Evolutionary conservation across 2,113 vertebrate species (phyloP).

Genomic region (Tachysurus fulvidraco): DNA sequence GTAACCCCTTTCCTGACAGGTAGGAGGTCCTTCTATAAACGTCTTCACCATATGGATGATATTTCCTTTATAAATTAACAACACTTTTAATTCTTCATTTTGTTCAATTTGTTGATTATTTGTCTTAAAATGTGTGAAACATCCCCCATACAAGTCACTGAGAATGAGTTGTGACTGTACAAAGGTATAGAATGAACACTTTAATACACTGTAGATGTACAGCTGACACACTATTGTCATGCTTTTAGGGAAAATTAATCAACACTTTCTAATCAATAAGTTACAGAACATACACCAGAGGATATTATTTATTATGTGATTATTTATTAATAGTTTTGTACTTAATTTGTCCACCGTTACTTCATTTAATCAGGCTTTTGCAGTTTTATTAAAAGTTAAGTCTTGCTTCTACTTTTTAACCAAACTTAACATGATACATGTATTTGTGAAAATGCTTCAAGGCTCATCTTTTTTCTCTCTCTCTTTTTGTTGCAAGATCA

Average conservation of each 20-base stretch:
- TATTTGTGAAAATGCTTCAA: background rate
- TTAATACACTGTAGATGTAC: background rate
- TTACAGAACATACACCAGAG: background rate
- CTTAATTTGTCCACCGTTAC: background rate
- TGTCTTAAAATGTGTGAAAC: background rate
- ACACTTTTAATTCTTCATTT: background rate
- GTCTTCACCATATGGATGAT: background rate
- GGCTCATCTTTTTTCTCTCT: background rate
- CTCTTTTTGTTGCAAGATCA: background rate
- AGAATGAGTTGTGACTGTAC: background rate
- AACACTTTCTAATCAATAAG: background rate
- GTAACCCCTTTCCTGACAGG: background rate
- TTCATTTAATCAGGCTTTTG: background rate
- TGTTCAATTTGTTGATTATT: background rate
- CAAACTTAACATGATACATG: background rate
- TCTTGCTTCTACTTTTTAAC: background rate
- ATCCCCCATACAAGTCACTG: background rate
- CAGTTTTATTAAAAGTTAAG: background rate
- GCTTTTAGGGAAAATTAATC: background rate
- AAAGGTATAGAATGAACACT: background rate
- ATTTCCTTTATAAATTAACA: background rate
- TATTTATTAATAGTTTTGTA: background rate
- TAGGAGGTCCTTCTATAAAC: background rate
- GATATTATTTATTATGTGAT: background rate
- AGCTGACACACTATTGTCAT: background rate